phyloP scores from a whole-genome alignment of 2,113 vertebrate species.

The Epinephelus moara region DNA sequence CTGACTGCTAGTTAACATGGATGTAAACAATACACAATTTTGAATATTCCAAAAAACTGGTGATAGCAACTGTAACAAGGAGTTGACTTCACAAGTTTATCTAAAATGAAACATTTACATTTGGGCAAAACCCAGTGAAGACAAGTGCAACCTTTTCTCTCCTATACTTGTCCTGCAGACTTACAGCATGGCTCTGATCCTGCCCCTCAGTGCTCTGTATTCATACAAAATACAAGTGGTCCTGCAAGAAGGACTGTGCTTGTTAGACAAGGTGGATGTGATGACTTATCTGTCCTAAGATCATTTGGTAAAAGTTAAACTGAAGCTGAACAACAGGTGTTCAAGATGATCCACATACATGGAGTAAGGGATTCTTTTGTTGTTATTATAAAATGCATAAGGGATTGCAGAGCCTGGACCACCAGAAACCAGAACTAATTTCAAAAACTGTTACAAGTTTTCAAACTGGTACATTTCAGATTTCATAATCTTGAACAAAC shows the following conservation, averaged over 20 bases:
- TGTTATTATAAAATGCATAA: background rate
- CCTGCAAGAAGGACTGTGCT: background rate
- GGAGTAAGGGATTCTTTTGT: background rate
- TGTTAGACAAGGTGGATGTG: background rate
- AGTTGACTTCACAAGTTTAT: background rate
- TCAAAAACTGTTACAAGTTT: too few species aligned
- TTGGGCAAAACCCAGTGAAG: background rate
- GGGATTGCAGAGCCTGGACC: background rate
- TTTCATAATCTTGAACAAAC: background rate
- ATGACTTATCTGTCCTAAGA: background rate
- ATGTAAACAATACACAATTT: background rate
- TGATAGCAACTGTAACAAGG: background rate
- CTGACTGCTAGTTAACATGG: background rate
- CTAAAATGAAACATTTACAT: background rate
- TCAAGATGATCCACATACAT: background rate
- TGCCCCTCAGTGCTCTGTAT: background rate
- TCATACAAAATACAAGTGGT: background rate
- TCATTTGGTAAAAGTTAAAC: background rate
- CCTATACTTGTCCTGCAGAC: background rate
- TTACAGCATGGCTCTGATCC: background rate
- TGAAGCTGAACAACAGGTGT: background rate
- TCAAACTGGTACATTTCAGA: background rate
- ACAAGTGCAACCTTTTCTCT: background rate
- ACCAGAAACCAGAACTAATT: background rate
- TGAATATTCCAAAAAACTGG: background rate